Base-by-base conservation (phyloP, 1,140 invertebrate species). In the Ceratoteleas bidentatus region DNA sequence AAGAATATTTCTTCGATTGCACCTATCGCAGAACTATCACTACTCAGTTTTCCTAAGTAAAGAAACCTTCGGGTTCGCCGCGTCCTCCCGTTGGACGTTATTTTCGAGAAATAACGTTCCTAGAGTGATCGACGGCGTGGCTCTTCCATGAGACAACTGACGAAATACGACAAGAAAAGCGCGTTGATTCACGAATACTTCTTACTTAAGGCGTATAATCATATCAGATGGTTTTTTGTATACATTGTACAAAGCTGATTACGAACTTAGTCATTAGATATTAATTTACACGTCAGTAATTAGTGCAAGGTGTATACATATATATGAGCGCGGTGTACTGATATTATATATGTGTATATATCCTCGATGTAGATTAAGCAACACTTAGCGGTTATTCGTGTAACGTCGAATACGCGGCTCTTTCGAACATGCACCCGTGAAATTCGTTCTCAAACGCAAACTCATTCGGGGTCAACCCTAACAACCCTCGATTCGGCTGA, bases 211-310 rank as follows among this genome's bases (percentile, higher is more conserved):
- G 61, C 80, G 72, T 88, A 85, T 88, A 87, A 90, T 89, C 89
- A 90, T 90, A 90, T 91, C 88, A 90, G 84, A 85, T 84, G 86
- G 69, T 87, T 85, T 88, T 54, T 86, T 90, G 85, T 90, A 89
- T 86, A 88, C 82, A 89, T 84, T 88, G 88, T 90, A 90, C 78
- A 89, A 85, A 89, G 84, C 85, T 86, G 58, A 86, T 86, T 87
- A 86, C 53, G 66, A 87, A 80, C 84, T 87, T 87, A 90, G 87
- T 88, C 87, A 89, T 86, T 89, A 89, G 86, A 81, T 85, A 80
- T 81, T 88, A 89, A 90, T 87, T 87, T 85, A 87, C 65, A 82
- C 79, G 76, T 76, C 45, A 77, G 64, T 69, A 53, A 82, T 83
- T 76, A 72, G 79, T 84, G 6, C 11, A 24, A 15, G 45, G 24